A percentile compares a stretch with the other conserved stretches of the same genome.
Conservation (phyloP, 1,140 invertebrate genomes). For the Drosophila dunni region DNA sequence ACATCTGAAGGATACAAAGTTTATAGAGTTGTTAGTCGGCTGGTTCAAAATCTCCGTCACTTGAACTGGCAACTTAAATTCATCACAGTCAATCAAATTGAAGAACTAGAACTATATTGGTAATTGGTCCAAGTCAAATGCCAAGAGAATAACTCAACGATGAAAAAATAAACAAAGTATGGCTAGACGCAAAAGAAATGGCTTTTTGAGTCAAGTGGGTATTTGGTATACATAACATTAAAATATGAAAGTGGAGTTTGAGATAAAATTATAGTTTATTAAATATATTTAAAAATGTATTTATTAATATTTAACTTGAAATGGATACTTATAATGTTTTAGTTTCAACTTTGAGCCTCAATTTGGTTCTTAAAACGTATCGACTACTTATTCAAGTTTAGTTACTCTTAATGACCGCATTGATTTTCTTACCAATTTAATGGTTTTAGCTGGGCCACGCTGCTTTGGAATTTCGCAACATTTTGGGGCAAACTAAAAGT, state of each 20-base stretch:
- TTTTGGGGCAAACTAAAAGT: constrained; percentile 1
- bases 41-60: constrained; percentile 33
- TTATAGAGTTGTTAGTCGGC: constrained; percentile 53
- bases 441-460: background rate
- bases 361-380: background rate
- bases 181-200: background rate
- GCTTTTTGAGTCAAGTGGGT: too few species aligned
- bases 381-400: background rate
- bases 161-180: background rate
- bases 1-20: constrained; percentile 49
- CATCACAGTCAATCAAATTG: constrained; percentile 38
- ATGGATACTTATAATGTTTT: too few species aligned
- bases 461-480: constrained; percentile 16
- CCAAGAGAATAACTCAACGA: background rate
- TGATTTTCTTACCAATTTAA: background rate
- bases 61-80: constrained; percentile 55
- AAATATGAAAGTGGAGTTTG: background rate
- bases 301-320: too few species aligned
- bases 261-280: too few species aligned
- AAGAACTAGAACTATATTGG: constrained; percentile 3
- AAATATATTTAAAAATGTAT: too few species aligned
- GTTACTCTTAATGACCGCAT: constrained; percentile 8
- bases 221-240: too few species aligned
- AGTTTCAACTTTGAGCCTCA: too few species aligned
- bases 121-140: constrained; percentile 37